Base-by-base conservation (phyloP, 2,113 vertebrate species). In the Panthera tigris region DNA sequence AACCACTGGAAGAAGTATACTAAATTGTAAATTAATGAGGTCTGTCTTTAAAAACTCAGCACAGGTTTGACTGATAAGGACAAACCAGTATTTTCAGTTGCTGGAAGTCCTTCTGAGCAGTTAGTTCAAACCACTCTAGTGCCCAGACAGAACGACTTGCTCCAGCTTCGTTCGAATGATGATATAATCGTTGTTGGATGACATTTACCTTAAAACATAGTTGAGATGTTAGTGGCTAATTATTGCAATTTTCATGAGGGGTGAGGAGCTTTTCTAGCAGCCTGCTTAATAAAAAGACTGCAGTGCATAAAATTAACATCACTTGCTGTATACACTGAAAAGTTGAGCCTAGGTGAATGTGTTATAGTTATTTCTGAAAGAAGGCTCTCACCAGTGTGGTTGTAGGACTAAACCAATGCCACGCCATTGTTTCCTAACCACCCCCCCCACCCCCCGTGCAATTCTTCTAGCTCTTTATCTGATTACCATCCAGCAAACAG, bases 401-500 rank as follows among this genome's bases (percentile, higher is more conserved):
- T 97, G 97, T 74, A 98, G 98, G 97, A 98, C 98, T 97, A 98
- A 99, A 98, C 97, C 98, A 98, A 98, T 71, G 98, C 97, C 97
- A 94, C 96, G 95, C 98, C 98, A 98, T 99, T 99, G 97, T 99
- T 98, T 99, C 97, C 45, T 45, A 45, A 45, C 39, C 39, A 39
- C 39, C 39, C 39, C 39, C 39, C 39, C 45, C 45, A 7, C 8
- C 41, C 45, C 7, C 98, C 98, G 98, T 98, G 97, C 98, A 98
- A 99, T 99, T 99, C 98, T 99, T 99, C 96, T 66, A 98, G 98
- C 98, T 98, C 98, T 99, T 99, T 99, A 99, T 99, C 99, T 99
- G 98, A 99, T 99, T 99, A 98, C 99, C 99, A 99, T 99, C 98
- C 98, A 96, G 98, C 97, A 99, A 99, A 99, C 99, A 99, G 99